Evolutionary conservation across 2,888 invertebrate genomes (phyloP).

Genomic region (Lasioglossum leucozonium): DNA sequence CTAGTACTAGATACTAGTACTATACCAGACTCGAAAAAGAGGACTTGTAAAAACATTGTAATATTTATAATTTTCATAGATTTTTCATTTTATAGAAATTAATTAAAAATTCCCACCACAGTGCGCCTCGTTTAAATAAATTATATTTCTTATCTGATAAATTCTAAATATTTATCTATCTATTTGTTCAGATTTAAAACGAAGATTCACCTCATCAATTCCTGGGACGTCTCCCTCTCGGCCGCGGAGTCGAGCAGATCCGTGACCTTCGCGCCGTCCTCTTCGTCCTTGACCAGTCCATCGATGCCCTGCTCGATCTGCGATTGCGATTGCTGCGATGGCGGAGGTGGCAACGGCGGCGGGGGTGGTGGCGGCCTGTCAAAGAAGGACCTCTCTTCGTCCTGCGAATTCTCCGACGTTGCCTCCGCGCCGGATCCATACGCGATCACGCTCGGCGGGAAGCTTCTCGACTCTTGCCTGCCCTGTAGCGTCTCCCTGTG

Average conservation of each 20-base stretch:
- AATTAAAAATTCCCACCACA: not conserved
- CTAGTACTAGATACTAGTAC: no score
- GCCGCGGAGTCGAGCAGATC: slow-evolving; percentile 70
- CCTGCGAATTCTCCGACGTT: slow-evolving; percentile 85
- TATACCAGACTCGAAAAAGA: not conserved
- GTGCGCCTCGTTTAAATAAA: not conserved
- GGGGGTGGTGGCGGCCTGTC: slow-evolving; percentile 84
- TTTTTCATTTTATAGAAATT: not conserved
- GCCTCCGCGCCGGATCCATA: slow-evolving; percentile 77
- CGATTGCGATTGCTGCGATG: slow-evolving; percentile 72
- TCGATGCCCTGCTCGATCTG: slow-evolving; percentile 72
- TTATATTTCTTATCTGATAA: no score
- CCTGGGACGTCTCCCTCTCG: slow-evolving; percentile 75
- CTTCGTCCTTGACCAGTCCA: slow-evolving; percentile 70
- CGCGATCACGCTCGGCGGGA: slow-evolving; percentile 85
- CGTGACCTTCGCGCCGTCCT: slow-evolving; percentile 64
- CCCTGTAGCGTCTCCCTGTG: slow-evolving; percentile 87
- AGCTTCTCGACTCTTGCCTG: slow-evolving; percentile 90
- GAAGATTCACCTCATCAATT: slow-evolving; percentile 75
- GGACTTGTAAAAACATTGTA: not conserved
- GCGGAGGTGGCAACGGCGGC: slow-evolving; percentile 85
- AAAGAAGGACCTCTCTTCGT: slow-evolving; percentile 86
- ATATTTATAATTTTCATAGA: not conserved
- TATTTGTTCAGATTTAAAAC: no score
- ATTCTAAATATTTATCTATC: no score